These are phyloP conservation scores for Carassius carassius DNA, from an alignment of 2,113 vertebrate genomes.

Conservation along the genomic window DNA sequence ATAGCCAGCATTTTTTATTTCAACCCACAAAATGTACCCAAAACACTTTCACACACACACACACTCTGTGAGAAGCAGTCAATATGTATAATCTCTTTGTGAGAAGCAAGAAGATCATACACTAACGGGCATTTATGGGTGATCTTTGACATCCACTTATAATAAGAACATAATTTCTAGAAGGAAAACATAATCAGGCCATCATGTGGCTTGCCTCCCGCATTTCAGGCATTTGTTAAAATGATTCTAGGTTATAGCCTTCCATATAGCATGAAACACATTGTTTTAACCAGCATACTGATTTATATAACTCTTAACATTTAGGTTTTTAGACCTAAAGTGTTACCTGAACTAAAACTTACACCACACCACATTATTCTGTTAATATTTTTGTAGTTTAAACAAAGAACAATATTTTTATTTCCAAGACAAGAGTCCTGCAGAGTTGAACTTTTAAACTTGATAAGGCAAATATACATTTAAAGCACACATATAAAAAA, in stretches of 20 bases:
- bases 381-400: too few species aligned
- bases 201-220: too few species aligned
- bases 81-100: too few species aligned
- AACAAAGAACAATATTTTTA: too few species aligned
- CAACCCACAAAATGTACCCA: conserved; percentile 57
- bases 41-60: not conserved
- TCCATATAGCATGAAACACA: not conserved
- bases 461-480: not conserved
- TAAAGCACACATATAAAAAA: not conserved
- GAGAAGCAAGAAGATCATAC: too few species aligned
- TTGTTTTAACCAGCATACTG: not conserved
- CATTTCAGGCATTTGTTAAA: not conserved
- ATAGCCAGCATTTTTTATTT: not conserved
- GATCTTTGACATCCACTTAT: not conserved
- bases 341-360: not conserved
- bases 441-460: not conserved
- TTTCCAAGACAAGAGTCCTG: not conserved
- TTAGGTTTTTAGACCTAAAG: not conserved
- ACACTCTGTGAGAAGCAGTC: too few species aligned
- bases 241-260: not conserved
- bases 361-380: too few species aligned
- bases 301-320: not conserved
- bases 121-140: not conserved
- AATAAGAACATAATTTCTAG: not conserved
- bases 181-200: not conserved